Base-by-base conservation (phyloP, 2,797 vertebrate species). In the Nothura maculosa region DNA sequence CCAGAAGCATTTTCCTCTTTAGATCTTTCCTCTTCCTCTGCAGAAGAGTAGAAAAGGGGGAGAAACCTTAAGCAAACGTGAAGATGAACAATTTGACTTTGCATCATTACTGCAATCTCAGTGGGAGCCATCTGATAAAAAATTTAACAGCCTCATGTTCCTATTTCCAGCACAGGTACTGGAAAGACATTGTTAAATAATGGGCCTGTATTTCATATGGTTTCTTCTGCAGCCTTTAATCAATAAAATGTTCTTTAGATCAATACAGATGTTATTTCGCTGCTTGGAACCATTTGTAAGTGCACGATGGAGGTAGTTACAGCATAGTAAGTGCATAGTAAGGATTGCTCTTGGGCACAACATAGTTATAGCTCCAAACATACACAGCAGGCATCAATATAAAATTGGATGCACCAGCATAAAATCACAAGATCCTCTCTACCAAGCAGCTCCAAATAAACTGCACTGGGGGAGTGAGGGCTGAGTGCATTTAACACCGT, bases 211-310 rank as follows among this genome's bases (percentile, higher is more conserved):
- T 97, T 97, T 97, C 94, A 89, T 90, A 67, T 79, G 66, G 88
- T 81, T 96, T 89, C 90, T 95, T 93, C 83, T 89, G 72, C 96
- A 85, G 84, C 78, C 93, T 97, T 95, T 95, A 96, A 97, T 98
- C 97, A 97, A 97, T 97, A 92, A 88, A 96, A 96, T 87, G 93
- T 95, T 97, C 95, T 97, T 96, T 86, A 95, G 96, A 95, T 98
- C 97, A 93, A 98, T 98, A 97, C 64, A 92, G 96, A 96, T 96
- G 93, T 96, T 96, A 97, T 97, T 97, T 95, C 4, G 0, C 85
- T 81, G 95, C 94, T 97, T 96, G 96, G 84, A 96, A 95, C 82
- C 93, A 74, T 96, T 97, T 96, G 92, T 72, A 96, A 67, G 90
- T 64, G 6, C 52, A 54, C 2, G 30, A 77, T 24, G 80, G 88